Conservation (phyloP, 2,888 invertebrate genomes). For the Protula sp. region DNA sequence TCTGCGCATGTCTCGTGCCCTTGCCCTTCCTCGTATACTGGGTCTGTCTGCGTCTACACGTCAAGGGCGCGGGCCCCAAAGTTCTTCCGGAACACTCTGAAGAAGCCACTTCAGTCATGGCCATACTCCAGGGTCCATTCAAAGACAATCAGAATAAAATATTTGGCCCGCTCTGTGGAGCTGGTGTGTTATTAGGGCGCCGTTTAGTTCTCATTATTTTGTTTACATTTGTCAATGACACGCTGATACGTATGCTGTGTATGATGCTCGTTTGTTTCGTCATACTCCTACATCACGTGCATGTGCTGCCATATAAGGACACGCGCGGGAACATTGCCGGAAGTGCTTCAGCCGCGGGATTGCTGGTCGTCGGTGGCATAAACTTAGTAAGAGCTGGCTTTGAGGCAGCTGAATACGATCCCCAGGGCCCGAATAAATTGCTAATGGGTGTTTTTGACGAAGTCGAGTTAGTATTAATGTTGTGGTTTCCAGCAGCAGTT, state of each 20-base stretch:
- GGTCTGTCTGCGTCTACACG: constrained; percentile 15
- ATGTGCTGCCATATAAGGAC: constrained; percentile 26
- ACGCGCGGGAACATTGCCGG: constrained; percentile 24
- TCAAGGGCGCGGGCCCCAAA: constrained; percentile 8
- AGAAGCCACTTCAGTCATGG: constrained; percentile 19
- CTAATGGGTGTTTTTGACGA: constrained; percentile 25
- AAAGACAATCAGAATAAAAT: constrained; percentile 14
- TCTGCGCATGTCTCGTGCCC: constrained; percentile 23
- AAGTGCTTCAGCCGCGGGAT: constrained; percentile 21
- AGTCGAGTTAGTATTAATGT: constrained; percentile 22
- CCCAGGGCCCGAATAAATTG: constrained; percentile 23
- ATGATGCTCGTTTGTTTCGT: constrained; percentile 26
- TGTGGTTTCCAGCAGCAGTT: constrained; percentile 24
- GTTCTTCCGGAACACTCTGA: constrained; percentile 2
- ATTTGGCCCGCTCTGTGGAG: constrained; percentile 23
- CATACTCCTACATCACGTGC: constrained; percentile 25
- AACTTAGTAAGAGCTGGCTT: constrained; percentile 26
- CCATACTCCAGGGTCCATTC: constrained; percentile 26
- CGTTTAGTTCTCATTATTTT: constrained; percentile 22
- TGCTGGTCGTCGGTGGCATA: constrained; percentile 24
- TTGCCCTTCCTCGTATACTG: constrained; percentile 25
- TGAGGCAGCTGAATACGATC: constrained; percentile 26
- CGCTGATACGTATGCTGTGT: constrained; percentile 23
- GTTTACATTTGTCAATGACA: constrained; percentile 26
- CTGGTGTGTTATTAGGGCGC: constrained; percentile 22